phyloP scores from a whole-genome alignment of 2,888 invertebrate genomes.

The Lithophane socia region DNA sequence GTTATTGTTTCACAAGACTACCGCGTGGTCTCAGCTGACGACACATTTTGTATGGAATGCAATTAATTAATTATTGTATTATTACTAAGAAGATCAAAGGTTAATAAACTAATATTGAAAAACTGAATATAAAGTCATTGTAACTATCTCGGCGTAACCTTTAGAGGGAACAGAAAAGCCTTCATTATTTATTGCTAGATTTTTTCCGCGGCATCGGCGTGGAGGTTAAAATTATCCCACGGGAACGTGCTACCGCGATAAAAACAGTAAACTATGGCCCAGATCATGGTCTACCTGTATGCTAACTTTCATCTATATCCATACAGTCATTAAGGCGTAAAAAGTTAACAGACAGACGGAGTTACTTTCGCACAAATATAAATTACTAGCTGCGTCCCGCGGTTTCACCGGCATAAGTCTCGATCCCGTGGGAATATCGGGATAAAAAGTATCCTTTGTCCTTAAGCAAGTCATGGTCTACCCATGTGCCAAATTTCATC shows the following conservation, averaged over 20 bases:
- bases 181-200: background rate
- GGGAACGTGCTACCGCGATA: background rate
- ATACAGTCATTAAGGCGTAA: background rate
- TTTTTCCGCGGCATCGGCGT: background rate
- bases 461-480: too few species aligned
- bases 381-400: too few species aligned
- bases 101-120: background rate
- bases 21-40: constrained; percentile 33
- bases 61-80: constrained; percentile 38
- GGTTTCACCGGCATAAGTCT: too few species aligned
- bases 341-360: background rate
- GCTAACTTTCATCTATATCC: background rate
- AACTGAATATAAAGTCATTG: background rate
- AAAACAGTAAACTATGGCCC: background rate
- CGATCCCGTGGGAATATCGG: too few species aligned
- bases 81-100: background rate
- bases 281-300: background rate
- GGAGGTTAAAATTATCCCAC: background rate
- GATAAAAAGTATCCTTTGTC: too few species aligned
- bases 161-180: background rate
- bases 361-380: background rate
- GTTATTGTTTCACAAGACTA: constrained; percentile 33
- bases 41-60: constrained; percentile 37
- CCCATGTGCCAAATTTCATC: too few species aligned
- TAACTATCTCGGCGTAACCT: background rate